Evolutionary conservation across 2,888 invertebrate genomes (phyloP).

Genomic region (Lithophane leautieri): DNA sequence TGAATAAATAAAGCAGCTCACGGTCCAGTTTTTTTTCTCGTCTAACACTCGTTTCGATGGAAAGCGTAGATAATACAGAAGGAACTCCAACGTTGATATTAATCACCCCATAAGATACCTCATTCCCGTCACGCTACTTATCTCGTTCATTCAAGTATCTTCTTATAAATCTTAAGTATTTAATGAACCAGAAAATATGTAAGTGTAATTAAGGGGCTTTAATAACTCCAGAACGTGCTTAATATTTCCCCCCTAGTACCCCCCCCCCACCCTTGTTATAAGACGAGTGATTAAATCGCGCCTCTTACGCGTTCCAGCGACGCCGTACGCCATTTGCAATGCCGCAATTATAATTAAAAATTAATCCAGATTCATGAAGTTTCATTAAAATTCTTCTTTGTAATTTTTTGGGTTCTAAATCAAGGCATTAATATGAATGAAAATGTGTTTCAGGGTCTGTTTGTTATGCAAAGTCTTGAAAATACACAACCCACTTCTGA

Average conservation of each 20-base stretch:
- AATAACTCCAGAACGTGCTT: slow-evolving; percentile 87
- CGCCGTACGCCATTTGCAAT: slow-evolving; percentile 80
- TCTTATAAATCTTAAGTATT: slow-evolving; percentile 80
- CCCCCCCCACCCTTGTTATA: slow-evolving; percentile 81
- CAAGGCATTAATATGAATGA: slow-evolving; percentile 67
- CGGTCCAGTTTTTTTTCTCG: slow-evolving; percentile 22
- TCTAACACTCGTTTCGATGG: slow-evolving; percentile 21
- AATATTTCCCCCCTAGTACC: slow-evolving; percentile 77
- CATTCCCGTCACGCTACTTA: slow-evolving; percentile 71
- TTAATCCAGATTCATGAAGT: slow-evolving; percentile 81
- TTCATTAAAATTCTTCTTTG: slow-evolving; percentile 75
- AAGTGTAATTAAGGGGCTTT: slow-evolving; percentile 83
- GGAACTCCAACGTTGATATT: slow-evolving; percentile 53
- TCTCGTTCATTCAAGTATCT: slow-evolving; percentile 72
- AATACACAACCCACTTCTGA: slow-evolving; percentile 37
- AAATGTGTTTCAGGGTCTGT: slow-evolving; percentile 55
- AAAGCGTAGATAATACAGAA: slow-evolving; percentile 48
- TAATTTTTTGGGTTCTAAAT: slow-evolving; percentile 72
- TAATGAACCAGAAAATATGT: slow-evolving; percentile 85
- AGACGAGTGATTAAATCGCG: slow-evolving; percentile 86
- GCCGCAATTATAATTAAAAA: slow-evolving; percentile 88
- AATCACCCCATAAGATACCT: slow-evolving; percentile 64
- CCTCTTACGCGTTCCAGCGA: slow-evolving; percentile 84
- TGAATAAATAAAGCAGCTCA: slow-evolving; percentile 27
- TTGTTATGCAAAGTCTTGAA: slow-evolving; percentile 44